Evolutionary conservation across 1,140 invertebrate species (phyloP), one percentile per base, ranked within the genome.

Genomic region (Lutraria rhynchaena): DNA sequence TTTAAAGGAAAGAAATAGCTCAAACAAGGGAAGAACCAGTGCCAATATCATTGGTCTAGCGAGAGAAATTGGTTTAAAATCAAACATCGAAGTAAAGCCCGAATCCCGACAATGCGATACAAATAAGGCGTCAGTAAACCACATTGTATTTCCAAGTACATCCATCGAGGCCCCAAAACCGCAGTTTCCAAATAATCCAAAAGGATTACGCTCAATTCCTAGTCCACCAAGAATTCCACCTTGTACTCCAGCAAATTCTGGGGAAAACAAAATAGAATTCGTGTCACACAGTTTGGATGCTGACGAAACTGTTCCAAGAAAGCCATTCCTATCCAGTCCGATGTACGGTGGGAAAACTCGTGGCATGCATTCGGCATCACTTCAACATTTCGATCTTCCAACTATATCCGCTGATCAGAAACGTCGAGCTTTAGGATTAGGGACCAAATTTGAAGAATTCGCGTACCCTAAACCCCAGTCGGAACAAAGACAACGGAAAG

Each of bases 291-390:
- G 37, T 41, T 7, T 33, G 11, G 76, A 80, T 46, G 5, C 53
- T 19, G 76, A 80, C 41, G 76, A 80, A 22, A 80, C 31, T 41
- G 76, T 81, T 22, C 78, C 67, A 7, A 35, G 78, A 44, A 73
- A 81, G 37, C 69, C 58, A 7, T 81, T 73, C 49, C 29, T 65
- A 15, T 81, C 78, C 0, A 31, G 70, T 29, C 69, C 70, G 3
- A n/a, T 65, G 13, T 81, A 81, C 31, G 22, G 29, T 0, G 78
- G 70, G 7, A 74, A 74, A 65, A 65, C 37, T n/a, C 55, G 46
- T 7, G 60, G 55, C 17, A 51, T 24, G 7, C 70, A 73, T 31
- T 9, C 58, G 31, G 46, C 49, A 31, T 63, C 78, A 3, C 15
- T 63, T 19, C 31, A 46, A 29, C 49, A 41, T 44, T 73, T 81